Percentiles rank a stretch among this genome's conserved stretches.
phyloP scores from a whole-genome alignment of 2,797 vertebrate genomes.

The Margarornis squamiger region DNA sequence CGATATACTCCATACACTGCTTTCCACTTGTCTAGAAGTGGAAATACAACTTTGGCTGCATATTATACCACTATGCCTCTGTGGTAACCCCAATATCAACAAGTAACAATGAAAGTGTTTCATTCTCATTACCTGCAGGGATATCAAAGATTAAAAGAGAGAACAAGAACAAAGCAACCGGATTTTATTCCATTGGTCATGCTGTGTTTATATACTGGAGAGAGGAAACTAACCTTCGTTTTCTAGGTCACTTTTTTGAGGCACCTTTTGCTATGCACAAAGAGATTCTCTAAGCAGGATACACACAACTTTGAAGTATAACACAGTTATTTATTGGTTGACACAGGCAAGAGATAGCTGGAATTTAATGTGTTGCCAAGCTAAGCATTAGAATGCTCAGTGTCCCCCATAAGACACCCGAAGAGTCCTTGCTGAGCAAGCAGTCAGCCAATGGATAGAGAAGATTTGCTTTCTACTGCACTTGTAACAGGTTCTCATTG shows the following conservation, averaged over 20 bases:
- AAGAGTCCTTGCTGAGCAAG: not conserved
- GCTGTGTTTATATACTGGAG: not conserved
- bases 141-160: not conserved
- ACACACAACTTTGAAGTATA: not conserved
- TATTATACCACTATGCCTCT: not conserved
- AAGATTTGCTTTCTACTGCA: not conserved
- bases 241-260: constrained; percentile 10
- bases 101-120: not conserved
- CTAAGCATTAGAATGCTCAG: not conserved
- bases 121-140: not conserved
- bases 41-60: not conserved
- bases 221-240: not conserved
- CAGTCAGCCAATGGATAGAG: not conserved
- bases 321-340: not conserved
- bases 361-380: not conserved
- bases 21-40: not conserved
- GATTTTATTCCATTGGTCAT: not conserved
- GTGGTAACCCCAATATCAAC: not conserved
- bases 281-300: not conserved
- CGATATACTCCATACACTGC: not conserved
- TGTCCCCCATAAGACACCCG: fast-evolving
- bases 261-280: not conserved
- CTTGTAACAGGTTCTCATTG: not conserved
- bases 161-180: not conserved
- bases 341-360: not conserved